These are phyloP conservation scores for Pristionchus exspectatus DNA, from an alignment of 2,888 invertebrate genomes.

Conservation along the genomic window DNA sequence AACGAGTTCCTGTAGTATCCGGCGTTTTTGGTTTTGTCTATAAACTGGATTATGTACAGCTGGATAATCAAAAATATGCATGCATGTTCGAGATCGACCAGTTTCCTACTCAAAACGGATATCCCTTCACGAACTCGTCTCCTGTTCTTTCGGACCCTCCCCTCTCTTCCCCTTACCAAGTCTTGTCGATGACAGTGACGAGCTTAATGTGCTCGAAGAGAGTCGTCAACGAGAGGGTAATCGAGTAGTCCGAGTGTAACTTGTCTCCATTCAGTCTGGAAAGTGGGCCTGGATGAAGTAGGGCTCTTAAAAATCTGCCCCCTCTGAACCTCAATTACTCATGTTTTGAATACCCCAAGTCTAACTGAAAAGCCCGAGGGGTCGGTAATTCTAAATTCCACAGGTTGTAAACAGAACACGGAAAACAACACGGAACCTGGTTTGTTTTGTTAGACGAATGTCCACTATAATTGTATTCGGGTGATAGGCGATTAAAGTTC, in stretches of 20 bases:
- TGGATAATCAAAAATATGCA: too few species aligned
- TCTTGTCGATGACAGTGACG: constrained; percentile 20
- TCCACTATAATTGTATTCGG: neutral
- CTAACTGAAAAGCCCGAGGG: neutral
- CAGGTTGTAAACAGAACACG: constrained; percentile 25
- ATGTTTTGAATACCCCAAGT: neutral
- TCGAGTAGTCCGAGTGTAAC: constrained; percentile 41
- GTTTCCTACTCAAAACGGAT: too few species aligned
- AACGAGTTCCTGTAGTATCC: too few species aligned
- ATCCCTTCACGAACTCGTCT: neutral
- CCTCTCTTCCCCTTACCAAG: constrained; percentile 19
- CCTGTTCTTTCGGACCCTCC: constrained; percentile 4
- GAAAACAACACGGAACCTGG: neutral
- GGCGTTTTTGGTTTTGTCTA: too few species aligned
- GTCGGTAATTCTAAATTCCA: neutral
- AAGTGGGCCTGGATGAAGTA: constrained; percentile 2
- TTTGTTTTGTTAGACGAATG: neutral
- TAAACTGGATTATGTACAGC: too few species aligned
- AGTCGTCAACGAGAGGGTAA: constrained; percentile 52
- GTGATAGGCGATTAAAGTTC: neutral
- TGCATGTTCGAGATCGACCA: too few species aligned
- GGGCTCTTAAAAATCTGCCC: constrained; percentile 5
- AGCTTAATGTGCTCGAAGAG: constrained; percentile 50
- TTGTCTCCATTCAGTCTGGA: constrained; percentile 48
- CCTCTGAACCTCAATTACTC: neutral